Base-by-base conservation (phyloP, 1,140 invertebrate genomes). In the Anastatus disparis region DNA sequence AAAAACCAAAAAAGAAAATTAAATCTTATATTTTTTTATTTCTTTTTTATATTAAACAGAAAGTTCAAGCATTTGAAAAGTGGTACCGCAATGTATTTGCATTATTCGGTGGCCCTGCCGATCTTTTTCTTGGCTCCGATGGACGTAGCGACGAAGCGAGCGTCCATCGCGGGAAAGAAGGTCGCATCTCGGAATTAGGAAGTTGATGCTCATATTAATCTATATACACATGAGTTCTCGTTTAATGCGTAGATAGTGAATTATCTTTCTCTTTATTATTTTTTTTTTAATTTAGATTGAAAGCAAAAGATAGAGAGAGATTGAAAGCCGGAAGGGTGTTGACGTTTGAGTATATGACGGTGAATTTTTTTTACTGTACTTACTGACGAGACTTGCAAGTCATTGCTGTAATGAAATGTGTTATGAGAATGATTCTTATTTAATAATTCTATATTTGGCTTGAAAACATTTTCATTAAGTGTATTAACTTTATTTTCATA, bases 41-140 rank as follows among this genome's bases (percentile, higher is more conserved):
- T 46, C 22, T 27, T 52, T 10, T n/a, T 20, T 31, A 22, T 9
- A 0, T 13, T 3, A 15, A 1, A 24, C 64, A 72, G 70, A 66
- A 48, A 59, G 64, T 72, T 0, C n/a, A 62, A 55, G 63, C 70
- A 44, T 72, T 72, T 48, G 70, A 67, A 62, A 72, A 72, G 52
- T 72, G 70, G 70, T 72, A 72, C 58, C 46, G 58, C 48, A 24
- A 72, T n/a, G 64, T 20, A 20, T 72, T 72, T 58, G 7, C 44
- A 6, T 22, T 62, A 48, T 35, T 62, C 48, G 24, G 40, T 50
- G 70, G 58, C 15, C 63, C 70, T n/a, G 50, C 69, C 8, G 69
- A 58, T 29, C 29, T 42, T 48, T 40, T 71, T 26, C 61, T 64
- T 50, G 63, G 35, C 58, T 31, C 27, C 26, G 40, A 26, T 7